These are phyloP conservation scores for Meteorus sp. DNA, from an alignment of 1,140 invertebrate genomes.

Conservation along the genomic window DNA sequence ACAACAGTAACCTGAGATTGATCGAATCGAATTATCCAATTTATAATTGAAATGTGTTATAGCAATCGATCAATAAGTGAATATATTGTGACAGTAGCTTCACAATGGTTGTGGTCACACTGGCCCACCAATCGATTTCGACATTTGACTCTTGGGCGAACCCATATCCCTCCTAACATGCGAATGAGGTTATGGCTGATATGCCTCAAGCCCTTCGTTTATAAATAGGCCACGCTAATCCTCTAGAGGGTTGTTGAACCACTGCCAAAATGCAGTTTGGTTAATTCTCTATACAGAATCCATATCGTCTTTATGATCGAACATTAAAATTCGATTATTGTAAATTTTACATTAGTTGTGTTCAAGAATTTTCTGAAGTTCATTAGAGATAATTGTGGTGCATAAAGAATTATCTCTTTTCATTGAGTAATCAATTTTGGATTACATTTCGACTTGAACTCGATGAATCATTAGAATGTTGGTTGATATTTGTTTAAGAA, in stretches of 20 bases:
- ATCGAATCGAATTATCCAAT: conserved; percentile 19
- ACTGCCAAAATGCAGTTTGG: conserved; percentile 9
- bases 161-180: too few relatives aligned
- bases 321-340: background rate
- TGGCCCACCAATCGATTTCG: conserved; percentile 13
- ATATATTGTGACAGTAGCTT: conserved; percentile 1
- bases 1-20: conserved; percentile 7
- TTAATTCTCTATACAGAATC: background rate
- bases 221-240: conserved; percentile 10
- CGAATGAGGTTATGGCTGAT: too few relatives aligned
- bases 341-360: too few relatives aligned
- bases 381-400: too few relatives aligned
- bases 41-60: conserved; percentile 13
- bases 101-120: background rate
- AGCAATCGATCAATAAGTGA: conserved; percentile 7
- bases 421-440: too few relatives aligned
- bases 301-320: background rate
- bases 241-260: background rate
- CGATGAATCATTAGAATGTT: too few relatives aligned
- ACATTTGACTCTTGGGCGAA: background rate
- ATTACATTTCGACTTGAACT: too few relatives aligned
- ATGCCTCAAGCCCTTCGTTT: background rate
- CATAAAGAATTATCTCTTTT: too few relatives aligned
- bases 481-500: too few relatives aligned
- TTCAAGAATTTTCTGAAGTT: too few relatives aligned